These are phyloP conservation scores for Sarcophaga variegata DNA, from an alignment of 2,888 invertebrate genomes.

Conservation along the genomic window DNA sequence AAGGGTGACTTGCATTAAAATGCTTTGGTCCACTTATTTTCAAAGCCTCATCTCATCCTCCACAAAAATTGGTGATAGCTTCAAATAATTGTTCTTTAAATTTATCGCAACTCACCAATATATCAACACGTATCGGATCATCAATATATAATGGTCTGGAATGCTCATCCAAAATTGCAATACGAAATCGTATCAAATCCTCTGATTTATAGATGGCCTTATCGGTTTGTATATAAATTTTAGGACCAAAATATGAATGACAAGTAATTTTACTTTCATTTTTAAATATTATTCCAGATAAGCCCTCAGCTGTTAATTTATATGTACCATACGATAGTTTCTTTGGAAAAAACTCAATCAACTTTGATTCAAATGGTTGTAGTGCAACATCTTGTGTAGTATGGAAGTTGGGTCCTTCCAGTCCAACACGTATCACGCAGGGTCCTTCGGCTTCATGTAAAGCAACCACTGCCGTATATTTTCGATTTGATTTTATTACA, in stretches of 20 bases:
- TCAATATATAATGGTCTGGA: conserved; percentile 84
- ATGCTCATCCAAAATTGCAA: conserved; percentile 88
- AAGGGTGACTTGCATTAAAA: too few relatives aligned
- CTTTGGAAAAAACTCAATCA: background rate
- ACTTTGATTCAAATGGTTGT: background rate
- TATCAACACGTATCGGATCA: conserved; percentile 21
- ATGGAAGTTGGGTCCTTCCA: conserved; percentile 17
- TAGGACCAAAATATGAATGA: conserved; percentile 86
- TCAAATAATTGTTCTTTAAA: too few relatives aligned
- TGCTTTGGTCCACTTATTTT: too few relatives aligned
- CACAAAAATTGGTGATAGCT: too few relatives aligned
- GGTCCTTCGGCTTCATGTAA: conserved; percentile 16
- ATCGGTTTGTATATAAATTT: conserved; percentile 87
- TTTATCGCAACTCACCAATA: conserved; percentile 23
- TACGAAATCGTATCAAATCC: conserved; percentile 88
- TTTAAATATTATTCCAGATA: conserved; percentile 88
- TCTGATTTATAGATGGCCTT: conserved; percentile 89
- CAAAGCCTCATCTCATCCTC: too few relatives aligned
- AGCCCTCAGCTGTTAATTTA: conserved; percentile 82
- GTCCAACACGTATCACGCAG: background rate
- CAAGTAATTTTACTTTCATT: conserved; percentile 86
- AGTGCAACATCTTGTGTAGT: background rate
- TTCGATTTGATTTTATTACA: conserved; percentile 16
- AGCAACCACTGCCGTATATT: conserved; percentile 16
- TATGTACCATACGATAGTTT: conserved; percentile 72